These are phyloP conservation scores for Apaloderma vittatum DNA, from an alignment of 2,113 vertebrate species.

Conservation along the genomic window DNA sequence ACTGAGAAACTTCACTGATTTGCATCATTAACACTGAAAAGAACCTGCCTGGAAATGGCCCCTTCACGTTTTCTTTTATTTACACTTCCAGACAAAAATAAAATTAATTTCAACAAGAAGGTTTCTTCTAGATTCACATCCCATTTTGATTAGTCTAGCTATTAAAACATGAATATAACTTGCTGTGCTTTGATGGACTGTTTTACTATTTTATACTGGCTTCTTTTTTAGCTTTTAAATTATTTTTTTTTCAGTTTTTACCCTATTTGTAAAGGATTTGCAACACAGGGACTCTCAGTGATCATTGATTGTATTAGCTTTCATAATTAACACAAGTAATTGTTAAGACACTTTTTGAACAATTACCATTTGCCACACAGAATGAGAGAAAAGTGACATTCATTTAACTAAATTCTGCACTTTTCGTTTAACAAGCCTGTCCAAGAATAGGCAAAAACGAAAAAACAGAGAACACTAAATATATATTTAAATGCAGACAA, in stretches of 20 bases:
- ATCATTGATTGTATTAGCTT: not conserved
- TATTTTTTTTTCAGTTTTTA: not conserved
- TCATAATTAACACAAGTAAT: constrained; percentile 43
- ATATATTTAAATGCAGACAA: constrained; percentile 62
- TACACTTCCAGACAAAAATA: constrained; percentile 53
- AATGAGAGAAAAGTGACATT: constrained; percentile 43
- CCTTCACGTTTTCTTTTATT: constrained; percentile 24
- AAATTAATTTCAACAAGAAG: constrained; percentile 41
- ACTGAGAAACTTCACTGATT: constrained; percentile 66
- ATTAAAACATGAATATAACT: constrained; percentile 7
- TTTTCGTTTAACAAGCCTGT: constrained; percentile 32
- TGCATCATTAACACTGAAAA: constrained; percentile 66
- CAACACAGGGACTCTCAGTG: not conserved
- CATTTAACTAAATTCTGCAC: constrained; percentile 16
- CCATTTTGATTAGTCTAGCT: constrained; percentile 1
- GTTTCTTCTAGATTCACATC: not conserved
- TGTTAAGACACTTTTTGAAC: constrained; percentile 11
- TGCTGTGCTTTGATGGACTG: not conserved
- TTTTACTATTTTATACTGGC: constrained; percentile 10
- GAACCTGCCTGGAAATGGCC: constrained; percentile 51
- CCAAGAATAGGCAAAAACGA: constrained; percentile 59
- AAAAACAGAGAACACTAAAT: constrained; percentile 43
- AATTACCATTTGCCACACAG: not conserved
- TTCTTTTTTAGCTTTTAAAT: too few species aligned
- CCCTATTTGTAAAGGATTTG: not conserved